Base-by-base conservation (phyloP, 2,113 vertebrate species). In the Pollimyrus isidori region DNA sequence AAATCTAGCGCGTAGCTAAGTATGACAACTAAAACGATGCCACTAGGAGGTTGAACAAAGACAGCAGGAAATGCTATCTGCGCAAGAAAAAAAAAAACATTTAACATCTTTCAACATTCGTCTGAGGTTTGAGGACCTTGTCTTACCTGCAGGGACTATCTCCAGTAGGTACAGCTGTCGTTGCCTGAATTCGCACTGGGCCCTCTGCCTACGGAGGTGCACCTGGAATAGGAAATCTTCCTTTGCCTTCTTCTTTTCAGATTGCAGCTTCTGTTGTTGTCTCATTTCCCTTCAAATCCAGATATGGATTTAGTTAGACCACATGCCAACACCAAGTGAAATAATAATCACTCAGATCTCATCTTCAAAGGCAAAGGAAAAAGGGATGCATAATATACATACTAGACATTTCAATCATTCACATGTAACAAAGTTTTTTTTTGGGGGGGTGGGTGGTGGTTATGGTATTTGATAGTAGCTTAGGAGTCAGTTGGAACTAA, bases 111-210 rank as follows among this genome's bases (percentile, higher is more conserved):
- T 87, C 53, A 87, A 58, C 52, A 62, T 62, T 23, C 1, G 21
- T 15, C 53, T 15, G 42, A 46, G 26, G n/a, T 46, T 39, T 42
- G 23, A 62, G 53, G 39, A 62, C 10, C 2, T 15, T 50, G 58
- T 89, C 76, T 92, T 95, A 99, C 98, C 97, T 90, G 98, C 93
- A 92, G 97, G 97, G 73, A 98, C 95, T 58, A 97, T 94, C 94
- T 98, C 96, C 89, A 99, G 95, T 76, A 97, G 93, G 26, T 94
- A 94, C 84, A 97, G 95, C 91, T 97, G 97, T 89, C 94, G 95
- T 91, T 98, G 97, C 91, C 96, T 96, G 92, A 98, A 98, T 90
- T 92, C 76, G 90, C 97, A 97, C 93, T 97, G 96, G 46, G 97
- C 97, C 93, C 95, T 96, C 91, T 97, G 96, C 90, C 97, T 97